Conservation (phyloP, 2,888 invertebrate genomes). For the Scrobipalpa costella region DNA sequence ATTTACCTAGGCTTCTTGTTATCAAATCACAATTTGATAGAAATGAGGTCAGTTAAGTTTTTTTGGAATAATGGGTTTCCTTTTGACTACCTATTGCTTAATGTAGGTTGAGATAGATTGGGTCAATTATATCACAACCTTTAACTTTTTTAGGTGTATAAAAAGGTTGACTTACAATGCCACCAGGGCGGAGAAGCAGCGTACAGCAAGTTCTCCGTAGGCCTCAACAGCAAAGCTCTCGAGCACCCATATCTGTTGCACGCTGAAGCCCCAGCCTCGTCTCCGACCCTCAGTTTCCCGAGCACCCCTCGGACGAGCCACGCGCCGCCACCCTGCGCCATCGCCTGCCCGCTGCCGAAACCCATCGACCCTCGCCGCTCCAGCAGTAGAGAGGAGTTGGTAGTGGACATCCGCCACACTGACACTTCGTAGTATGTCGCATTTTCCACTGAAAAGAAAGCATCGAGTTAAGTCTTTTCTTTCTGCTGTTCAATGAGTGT, state of each 20-base stretch:
- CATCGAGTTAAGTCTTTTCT: too few species aligned
- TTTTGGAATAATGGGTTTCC: too few species aligned
- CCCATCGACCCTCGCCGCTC: constrained; percentile 68
- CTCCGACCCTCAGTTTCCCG: constrained; percentile 57
- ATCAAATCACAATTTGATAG: not conserved
- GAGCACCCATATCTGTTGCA: constrained; percentile 75
- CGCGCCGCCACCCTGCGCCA: constrained; percentile 50
- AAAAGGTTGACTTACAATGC: constrained; percentile 59
- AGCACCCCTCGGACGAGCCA: constrained; percentile 61
- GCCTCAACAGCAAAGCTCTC: constrained; percentile 59
- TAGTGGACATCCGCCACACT: constrained; percentile 70
- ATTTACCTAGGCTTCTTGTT: not conserved
- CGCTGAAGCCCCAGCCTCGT: constrained; percentile 70
- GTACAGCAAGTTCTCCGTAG: constrained; percentile 61
- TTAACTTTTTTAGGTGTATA: too few species aligned
- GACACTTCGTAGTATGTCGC: constrained; percentile 75
- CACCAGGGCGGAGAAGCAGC: constrained; percentile 72
- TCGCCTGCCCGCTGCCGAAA: constrained; percentile 60
- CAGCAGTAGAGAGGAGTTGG: constrained; percentile 64
- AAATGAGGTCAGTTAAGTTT: too few species aligned
- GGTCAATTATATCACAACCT: too few species aligned
- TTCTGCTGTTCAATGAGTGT: not conserved
- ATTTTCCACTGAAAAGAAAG: constrained; percentile 61
- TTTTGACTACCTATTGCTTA: too few species aligned
- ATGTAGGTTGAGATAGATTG: too few species aligned